Evolutionary conservation across 2,888 invertebrate species (phyloP), one percentile per base, ranked within the genome.

Genomic region (Branchipolynoe longqiensis): DNA sequence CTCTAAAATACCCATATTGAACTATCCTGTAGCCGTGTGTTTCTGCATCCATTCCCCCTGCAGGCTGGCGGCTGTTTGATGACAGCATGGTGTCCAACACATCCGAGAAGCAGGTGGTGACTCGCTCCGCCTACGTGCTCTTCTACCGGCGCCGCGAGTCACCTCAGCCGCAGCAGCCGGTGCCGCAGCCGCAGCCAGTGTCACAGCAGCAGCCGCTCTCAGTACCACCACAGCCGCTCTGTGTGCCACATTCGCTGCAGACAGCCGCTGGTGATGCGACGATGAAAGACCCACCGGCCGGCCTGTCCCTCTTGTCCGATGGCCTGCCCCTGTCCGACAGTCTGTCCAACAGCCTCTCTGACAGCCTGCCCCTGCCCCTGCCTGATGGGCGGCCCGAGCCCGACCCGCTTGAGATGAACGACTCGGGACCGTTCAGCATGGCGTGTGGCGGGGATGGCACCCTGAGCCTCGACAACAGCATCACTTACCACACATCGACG

Each of bases 61-160:
- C 84, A 89, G 88, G 85, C 62, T 89, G 89, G 89, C 84, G 89
- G 1, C 64, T 86, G 38, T 89, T 88, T 82, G 90, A 90, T 84
- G 90, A 90, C 87, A 88, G 88, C 82, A 73, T 74, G 36, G 90
- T 90, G n/a, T 86, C 87, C 28, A 48, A 54, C 33, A 78, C 81
- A 31, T 64, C 59, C 64, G 89, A 87, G 38, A 85, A 74, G 3
- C 85, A 88, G 69, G 89, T 90, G 14, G 83, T 88, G 90, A 92
- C 94, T 1, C 91, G 91, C 86, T 91, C 92, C 12, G 94, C 94
- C 3, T 94, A 94, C 87, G 93, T 94, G 3, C 90, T 94, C 12
- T 93, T 94, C 87, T 94, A 94, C 87, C 89, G 91, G 36, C 88
- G 91, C 18, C 89, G 92, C n/a, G 89, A 83, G 48, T 40, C 69